Conservation (phyloP, 1,140 invertebrate species). For the Cydia pomonella region DNA sequence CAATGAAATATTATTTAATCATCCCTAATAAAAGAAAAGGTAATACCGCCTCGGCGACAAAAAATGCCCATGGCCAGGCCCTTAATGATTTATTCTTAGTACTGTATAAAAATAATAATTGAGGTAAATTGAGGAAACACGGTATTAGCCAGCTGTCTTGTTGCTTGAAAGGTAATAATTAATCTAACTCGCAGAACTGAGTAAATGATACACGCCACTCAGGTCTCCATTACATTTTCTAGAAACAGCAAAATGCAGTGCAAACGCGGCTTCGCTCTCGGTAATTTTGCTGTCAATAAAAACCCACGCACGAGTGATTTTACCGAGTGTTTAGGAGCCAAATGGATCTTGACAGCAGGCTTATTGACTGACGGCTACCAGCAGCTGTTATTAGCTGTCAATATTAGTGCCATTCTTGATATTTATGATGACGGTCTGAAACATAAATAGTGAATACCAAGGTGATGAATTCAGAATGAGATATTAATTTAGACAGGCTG, state of each 20-base stretch:
- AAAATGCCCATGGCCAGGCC: neutral
- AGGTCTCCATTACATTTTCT: conserved; percentile 38
- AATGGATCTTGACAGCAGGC: neutral
- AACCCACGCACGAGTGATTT: conserved; percentile 23
- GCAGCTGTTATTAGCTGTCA: conserved; percentile 2
- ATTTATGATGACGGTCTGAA: neutral
- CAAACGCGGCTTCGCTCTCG: conserved; percentile 29
- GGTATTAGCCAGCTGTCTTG: conserved; percentile 41
- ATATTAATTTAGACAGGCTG: neutral
- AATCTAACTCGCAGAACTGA: conserved; percentile 43
- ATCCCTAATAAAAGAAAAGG: neutral
- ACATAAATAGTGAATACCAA: neutral
- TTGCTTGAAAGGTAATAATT: conserved; percentile 44
- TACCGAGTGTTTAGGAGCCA: conserved; percentile 11
- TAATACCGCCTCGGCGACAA: neutral
- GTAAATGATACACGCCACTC: conserved; percentile 43
- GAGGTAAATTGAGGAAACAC: conserved; percentile 43
- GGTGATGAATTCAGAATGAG: neutral
- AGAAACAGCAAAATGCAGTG: conserved; percentile 38
- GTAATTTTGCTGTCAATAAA: conserved; percentile 40
- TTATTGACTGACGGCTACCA: neutral
- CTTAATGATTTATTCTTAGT: conserved; percentile 19
- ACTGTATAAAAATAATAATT: conserved; percentile 14
- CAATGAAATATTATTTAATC: neutral
- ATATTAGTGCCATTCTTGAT: neutral